phyloP scores from a whole-genome alignment of 1,140 invertebrate species.

The Drosophila jambulina region DNA sequence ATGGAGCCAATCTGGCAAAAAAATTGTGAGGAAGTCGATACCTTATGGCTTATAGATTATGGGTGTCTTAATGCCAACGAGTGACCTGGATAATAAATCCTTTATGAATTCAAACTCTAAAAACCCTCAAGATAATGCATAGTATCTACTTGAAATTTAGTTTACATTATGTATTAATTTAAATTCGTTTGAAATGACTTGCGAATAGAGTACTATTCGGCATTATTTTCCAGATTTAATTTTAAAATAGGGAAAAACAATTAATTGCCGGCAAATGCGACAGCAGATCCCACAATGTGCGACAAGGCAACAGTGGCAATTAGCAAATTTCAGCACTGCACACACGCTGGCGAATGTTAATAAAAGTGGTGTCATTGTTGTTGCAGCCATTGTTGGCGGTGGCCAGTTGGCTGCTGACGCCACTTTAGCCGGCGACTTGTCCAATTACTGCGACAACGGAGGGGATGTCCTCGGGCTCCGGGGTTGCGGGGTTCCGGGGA shows the following conservation, averaged over 20 bases:
- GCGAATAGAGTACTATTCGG: too few relatives aligned
- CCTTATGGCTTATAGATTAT: constrained; percentile 12
- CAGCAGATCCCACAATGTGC: constrained; percentile 29
- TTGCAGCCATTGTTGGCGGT: constrained; percentile 37
- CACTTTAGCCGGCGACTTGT: constrained; percentile 78
- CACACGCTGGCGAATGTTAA: constrained; percentile 56
- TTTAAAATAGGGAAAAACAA: constrained; percentile 41
- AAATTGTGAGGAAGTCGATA: constrained; percentile 26
- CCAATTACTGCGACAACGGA: constrained; percentile 78
- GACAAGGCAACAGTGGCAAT: constrained; percentile 68
- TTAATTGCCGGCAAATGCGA: constrained; percentile 60
- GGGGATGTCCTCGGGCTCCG: neutral
- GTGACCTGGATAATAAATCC: neutral
- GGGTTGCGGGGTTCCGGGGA: neutral
- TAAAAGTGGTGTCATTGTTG: constrained; percentile 62
- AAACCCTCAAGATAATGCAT: too few relatives aligned
- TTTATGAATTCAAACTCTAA: too few relatives aligned
- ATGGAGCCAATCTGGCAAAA: constrained; percentile 37
- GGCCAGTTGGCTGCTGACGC: constrained; percentile 60
- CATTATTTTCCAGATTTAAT: neutral
- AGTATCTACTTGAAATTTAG: too few relatives aligned
- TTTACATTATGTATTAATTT: neutral
- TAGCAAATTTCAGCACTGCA: constrained; percentile 65
- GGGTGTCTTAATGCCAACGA: neutral
- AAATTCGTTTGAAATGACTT: neutral